Percentiles rank a stretch among this genome's conserved stretches.
Evolutionary conservation across 2,797 vertebrate species (phyloP).

Genomic region (Molossus molossus): DNA sequence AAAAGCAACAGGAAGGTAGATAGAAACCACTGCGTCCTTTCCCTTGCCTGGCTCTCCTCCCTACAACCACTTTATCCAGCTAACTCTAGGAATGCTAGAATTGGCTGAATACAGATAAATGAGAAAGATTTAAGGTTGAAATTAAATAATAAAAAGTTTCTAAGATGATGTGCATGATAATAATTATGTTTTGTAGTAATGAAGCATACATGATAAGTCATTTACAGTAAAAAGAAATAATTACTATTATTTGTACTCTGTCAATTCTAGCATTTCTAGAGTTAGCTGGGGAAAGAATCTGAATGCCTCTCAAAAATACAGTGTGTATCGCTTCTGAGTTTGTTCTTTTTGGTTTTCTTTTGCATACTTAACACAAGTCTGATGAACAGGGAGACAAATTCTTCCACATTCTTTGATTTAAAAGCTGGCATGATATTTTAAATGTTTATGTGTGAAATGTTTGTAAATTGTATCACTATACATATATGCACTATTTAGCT

Average conservation of each 20-base stretch:
- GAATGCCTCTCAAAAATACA: neutral
- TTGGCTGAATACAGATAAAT: neutral
- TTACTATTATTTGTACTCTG: neutral
- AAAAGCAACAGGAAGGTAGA: neutral
- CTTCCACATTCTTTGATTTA: neutral
- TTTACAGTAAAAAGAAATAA: neutral
- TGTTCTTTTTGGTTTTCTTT: neutral
- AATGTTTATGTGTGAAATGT: conserved; percentile 3
- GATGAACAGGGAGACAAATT: conserved; percentile 1
- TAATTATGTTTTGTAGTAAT: neutral
- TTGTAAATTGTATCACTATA: conserved; percentile 1
- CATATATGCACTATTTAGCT: neutral
- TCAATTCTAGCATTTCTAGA: neutral
- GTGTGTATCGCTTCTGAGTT: neutral
- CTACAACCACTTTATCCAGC: neutral
- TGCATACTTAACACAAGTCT: neutral
- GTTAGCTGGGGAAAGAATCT: neutral
- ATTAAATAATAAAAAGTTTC: neutral
- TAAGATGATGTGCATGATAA: neutral
- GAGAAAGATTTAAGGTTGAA: neutral
- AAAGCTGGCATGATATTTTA: neutral
- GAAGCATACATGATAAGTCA: neutral
- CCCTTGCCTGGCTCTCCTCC: neutral
- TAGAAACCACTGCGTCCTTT: neutral
- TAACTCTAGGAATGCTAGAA: neutral